phyloP scores from a whole-genome alignment of 2,888 invertebrate genomes.

The Gymnocheta viridis region DNA sequence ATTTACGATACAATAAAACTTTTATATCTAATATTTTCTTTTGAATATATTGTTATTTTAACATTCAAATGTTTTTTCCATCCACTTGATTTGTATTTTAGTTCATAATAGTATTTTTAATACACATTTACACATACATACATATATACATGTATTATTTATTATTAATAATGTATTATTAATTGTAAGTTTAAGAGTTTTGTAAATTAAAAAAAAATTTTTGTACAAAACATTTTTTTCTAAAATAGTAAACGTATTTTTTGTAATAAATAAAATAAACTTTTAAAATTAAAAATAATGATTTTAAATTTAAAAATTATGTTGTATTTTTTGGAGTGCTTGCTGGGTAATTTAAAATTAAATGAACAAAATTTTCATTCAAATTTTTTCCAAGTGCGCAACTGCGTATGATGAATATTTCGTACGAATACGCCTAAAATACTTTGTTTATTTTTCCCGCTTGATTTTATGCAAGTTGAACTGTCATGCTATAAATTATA shows the following conservation, averaged over 20 bases:
- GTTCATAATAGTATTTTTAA: conserved; percentile 15
- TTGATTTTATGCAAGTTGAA: too few species aligned
- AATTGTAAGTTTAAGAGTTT: conserved; percentile 67
- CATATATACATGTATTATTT: conserved; percentile 29
- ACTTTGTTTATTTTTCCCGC: too few species aligned
- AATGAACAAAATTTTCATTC: too few species aligned
- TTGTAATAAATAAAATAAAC: conserved; percentile 59
- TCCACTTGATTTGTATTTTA: conserved; percentile 49
- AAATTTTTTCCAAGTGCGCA: too few species aligned
- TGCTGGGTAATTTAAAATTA: too few species aligned
- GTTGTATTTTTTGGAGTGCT: too few species aligned
- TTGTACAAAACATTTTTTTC: conserved; percentile 66
- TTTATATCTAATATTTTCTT: neutral
- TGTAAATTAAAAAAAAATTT: conserved; percentile 64
- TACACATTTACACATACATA: neutral
- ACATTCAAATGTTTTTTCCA: conserved; percentile 41
- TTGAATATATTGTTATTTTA: neutral
- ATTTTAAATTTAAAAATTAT: neutral
- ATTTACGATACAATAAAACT: conserved; percentile 10
- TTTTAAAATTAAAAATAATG: conserved; percentile 32
- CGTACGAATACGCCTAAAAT: too few species aligned
- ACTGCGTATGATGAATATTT: too few species aligned
- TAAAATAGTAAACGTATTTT: conserved; percentile 47
- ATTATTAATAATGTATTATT: conserved; percentile 58
- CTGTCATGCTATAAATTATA: too few species aligned